A percentile compares a stretch with the other conserved stretches of the same genome.
Conservation (phyloP, 2,113 vertebrate species). For the Camelus bactrianus region DNA sequence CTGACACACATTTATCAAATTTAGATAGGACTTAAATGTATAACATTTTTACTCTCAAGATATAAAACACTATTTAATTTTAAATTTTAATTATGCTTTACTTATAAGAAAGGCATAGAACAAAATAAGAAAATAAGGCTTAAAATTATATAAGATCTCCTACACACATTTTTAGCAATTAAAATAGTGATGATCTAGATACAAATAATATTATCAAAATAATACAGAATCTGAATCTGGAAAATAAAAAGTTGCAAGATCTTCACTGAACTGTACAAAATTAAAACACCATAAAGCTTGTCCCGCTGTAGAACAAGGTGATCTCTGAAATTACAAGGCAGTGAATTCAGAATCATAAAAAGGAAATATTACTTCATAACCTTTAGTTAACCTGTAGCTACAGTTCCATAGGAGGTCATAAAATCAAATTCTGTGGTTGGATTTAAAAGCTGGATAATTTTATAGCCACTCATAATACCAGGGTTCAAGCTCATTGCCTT, state of each 20-base stretch:
- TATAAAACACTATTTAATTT: constrained; percentile 58
- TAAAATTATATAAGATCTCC: not conserved
- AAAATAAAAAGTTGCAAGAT: not conserved
- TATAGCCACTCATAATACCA: constrained; percentile 67
- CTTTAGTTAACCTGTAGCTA: constrained; percentile 79
- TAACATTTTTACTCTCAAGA: constrained; percentile 23
- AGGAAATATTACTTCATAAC: constrained; percentile 74
- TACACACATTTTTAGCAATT: constrained; percentile 44
- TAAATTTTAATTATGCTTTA: not conserved
- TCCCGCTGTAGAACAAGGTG: constrained; percentile 51
- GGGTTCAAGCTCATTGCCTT: constrained; percentile 70
- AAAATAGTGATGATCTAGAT: constrained; percentile 14
- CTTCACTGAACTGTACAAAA: constrained; percentile 45
- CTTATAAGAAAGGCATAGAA: not conserved
- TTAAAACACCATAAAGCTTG: constrained; percentile 38
- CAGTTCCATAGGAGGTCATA: constrained; percentile 75
- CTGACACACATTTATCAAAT: not conserved
- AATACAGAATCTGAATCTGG: not conserved
- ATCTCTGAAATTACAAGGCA: constrained; percentile 62
- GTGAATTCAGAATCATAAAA: constrained; percentile 66
- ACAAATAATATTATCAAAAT: not conserved
- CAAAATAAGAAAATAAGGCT: constrained; percentile 21
- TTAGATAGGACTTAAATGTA: constrained; percentile 49
- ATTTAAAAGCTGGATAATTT: constrained; percentile 82
- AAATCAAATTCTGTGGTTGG: constrained; percentile 72